Base-by-base conservation (phyloP, 1,140 invertebrate genomes). In the Pantala flavescens region DNA sequence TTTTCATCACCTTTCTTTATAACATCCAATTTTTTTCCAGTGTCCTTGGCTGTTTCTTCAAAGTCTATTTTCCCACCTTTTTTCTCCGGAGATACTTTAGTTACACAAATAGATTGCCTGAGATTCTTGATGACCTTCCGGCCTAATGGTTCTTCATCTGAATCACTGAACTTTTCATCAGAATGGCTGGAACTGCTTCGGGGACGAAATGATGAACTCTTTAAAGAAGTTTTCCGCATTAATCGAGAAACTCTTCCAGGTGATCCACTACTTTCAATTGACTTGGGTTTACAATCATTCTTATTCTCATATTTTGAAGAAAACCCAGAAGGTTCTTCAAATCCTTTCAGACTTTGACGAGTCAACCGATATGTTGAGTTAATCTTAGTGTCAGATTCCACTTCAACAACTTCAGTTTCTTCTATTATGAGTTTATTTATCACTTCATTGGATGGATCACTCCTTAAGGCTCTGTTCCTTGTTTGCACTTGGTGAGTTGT, bases 131-230 rank as follows among this genome's bases (percentile, higher is more conserved):
- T 87, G 85, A 43, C 86, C 85, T 76, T 77, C 78, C 82, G 87
- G 19, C 84, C 84, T 71, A 87, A 76, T 23, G 86, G 85, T 78
- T 87, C 86, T 77, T 87, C 86, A 79, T 87, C 86, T 19, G 86
- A 87, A 79, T 87, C 86, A 78, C 84, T 87, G 73, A 86, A 87
- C 77, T 80, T 84, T 19, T 78, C 76, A 70, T 77, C 77, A 43
- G 36, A 55, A 1, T 63, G 49, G 12, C 49, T 63, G 14, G 49
- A 63, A 21, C 49, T 63, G 5, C 14, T 16, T 21, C 16, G n/a
- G 14, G 14, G 49, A 19, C 12, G 49, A 63, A 63, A 16, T 19
- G 49, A 16, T 19, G 14, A 3, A 63, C 16, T 63, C n/a, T 21
- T 63, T 19, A 12, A 63, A 63, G n/a, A 3, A 19, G 49, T 7